Conservation (phyloP, 2,113 vertebrate genomes). For the Neomonachus schauinslandi region DNA sequence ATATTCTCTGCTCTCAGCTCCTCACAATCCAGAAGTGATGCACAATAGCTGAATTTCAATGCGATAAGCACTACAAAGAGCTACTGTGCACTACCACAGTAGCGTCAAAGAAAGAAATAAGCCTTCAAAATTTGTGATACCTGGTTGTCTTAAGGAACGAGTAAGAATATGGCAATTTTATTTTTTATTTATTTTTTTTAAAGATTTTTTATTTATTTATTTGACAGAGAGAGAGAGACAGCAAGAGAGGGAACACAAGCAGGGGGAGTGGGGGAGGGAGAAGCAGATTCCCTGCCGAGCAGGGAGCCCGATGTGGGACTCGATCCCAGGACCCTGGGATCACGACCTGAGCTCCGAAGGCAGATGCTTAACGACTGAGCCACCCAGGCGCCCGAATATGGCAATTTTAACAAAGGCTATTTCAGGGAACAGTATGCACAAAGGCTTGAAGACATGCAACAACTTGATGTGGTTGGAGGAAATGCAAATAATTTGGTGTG, state of each 20-base stretch:
- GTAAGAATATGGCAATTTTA: not conserved
- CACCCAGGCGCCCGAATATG: not conserved
- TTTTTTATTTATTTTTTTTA: too few species aligned
- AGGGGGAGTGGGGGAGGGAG: too few species aligned
- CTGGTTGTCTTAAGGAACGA: not conserved
- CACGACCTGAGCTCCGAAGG: too few species aligned
- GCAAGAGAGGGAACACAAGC: too few species aligned
- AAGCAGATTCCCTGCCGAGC: too few species aligned
- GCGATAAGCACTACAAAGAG: not conserved
- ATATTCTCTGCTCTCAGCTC: not conserved
- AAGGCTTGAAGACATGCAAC: not conserved
- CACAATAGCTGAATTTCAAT: not conserved
- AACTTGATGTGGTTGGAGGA: not conserved
- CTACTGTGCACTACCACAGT: not conserved
- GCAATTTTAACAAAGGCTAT: not conserved
- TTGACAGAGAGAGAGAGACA: too few species aligned
- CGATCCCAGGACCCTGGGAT: too few species aligned
- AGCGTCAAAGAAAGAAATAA: constrained; percentile 20
- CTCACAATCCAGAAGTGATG: not conserved
- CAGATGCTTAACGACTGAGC: too few species aligned
- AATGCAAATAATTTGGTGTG: not conserved
- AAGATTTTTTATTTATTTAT: too few species aligned
- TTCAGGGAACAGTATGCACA: not conserved
- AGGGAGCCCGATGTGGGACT: too few species aligned
- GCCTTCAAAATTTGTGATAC: not conserved